phyloP scores from a whole-genome alignment of 2,797 vertebrate species.

The Hephaestus fuliginosus region DNA sequence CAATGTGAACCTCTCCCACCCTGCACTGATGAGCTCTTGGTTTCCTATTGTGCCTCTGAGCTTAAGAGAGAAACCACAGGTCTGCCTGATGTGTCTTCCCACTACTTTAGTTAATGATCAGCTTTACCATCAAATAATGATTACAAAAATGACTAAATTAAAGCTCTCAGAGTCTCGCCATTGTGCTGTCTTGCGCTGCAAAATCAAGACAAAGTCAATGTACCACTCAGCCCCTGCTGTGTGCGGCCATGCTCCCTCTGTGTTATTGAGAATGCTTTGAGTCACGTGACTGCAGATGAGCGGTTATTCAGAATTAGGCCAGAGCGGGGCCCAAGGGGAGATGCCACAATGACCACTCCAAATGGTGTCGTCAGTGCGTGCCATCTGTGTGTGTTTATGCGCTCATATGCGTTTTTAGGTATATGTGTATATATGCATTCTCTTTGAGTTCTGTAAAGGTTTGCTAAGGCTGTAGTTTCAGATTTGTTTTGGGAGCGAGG shows the following conservation, averaged over 20 bases:
- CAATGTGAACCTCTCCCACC: constrained; percentile 7
- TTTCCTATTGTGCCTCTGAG: constrained; percentile 36
- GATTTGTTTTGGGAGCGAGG: constrained; percentile 2
- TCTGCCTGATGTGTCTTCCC: constrained; percentile 41
- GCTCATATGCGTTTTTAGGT: constrained; percentile 25
- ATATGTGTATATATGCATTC: not conserved
- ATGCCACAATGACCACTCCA: constrained; percentile 71
- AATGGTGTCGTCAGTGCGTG: constrained; percentile 71
- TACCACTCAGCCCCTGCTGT: constrained; percentile 33
- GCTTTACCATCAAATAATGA: constrained; percentile 38
- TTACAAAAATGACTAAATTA: constrained; percentile 26
- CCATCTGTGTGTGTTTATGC: constrained; percentile 67
- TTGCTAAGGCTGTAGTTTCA: constrained; percentile 12
- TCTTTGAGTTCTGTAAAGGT: constrained; percentile 7
- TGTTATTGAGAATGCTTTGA: constrained; percentile 66
- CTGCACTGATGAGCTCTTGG: constrained; percentile 25
- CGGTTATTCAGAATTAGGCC: constrained; percentile 77
- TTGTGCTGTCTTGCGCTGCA: constrained; percentile 27
- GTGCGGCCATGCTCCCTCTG: constrained; percentile 33
- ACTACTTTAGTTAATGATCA: constrained; percentile 46
- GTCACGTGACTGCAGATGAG: constrained; percentile 73
- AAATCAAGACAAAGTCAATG: constrained; percentile 47
- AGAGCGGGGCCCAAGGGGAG: constrained; percentile 70
- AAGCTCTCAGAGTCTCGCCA: constrained; percentile 7
- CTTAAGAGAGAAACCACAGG: constrained; percentile 25